Base-by-base conservation (phyloP, 92 coral and sea anemone species). In the Phenganax marumi region DNA sequence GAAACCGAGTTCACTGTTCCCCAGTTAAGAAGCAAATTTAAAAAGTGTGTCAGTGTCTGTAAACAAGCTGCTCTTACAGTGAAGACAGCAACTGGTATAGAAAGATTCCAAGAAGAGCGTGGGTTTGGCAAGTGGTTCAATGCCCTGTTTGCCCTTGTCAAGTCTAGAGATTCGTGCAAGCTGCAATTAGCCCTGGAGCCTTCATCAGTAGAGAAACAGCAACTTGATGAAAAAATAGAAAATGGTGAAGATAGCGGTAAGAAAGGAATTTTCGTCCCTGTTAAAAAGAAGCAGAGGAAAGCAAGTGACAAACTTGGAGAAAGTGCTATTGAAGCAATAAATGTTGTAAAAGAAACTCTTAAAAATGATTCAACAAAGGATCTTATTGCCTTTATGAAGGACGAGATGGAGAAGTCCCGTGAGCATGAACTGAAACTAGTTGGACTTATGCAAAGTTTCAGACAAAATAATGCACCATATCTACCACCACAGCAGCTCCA, bases 121-220 rank as follows among this genome's bases (percentile, higher is more conserved):
- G 78, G 84, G 51, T 87, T 74, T 77, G 84, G 87, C 12, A 76
- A 55, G 69, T 87, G 81, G 90, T 87, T 83, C 24, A 70, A 77
- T 22, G 82, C 48, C 21, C 54, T 87, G 18, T 84, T 22, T 68
- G 76, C 25, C 7, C 65, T 83, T 14, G 90, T 87, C 17, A 76
- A 87, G 46, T 75, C 85, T 0, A 52, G 88, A 52, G 88, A 85
- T 21, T 84, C 83, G 0, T 84, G 83, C 62, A 53, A 76, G 66
- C 83, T 74, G 22, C 76, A 84, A 22, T 63, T 58, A 60, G 83
- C 87, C 7, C n/a, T 76, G 9, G 83, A 75, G 72, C 83, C 87
- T 66, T 68, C 82, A 39, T 24, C 83, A 10, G 33, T 52, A n/a
- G 60, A 49, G 17, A 12, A 72, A 11, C 26, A 49, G 46, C 47